Evolutionary conservation across 2,888 invertebrate genomes (phyloP), one percentile per base, ranked within the genome.

Genomic region (Limnephilus marmoratus): DNA sequence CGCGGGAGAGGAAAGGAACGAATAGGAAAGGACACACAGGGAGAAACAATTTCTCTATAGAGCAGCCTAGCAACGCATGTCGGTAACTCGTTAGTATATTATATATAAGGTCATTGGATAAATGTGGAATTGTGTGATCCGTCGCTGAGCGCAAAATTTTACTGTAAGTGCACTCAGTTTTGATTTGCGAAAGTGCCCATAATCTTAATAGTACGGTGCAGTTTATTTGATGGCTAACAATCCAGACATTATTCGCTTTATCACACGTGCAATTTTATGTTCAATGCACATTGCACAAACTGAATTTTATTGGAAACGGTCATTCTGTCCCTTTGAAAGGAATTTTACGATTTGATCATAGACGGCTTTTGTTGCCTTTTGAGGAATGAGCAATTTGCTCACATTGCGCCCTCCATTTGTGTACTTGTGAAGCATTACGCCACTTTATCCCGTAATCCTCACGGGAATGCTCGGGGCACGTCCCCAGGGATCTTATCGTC

Each of bases 401-500:
- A n/a, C 68, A 24, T 68, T 68, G 68, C 53, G 18, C 53, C 53
- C 7, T 18, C 68, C 68, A 24, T 68, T n/a, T 68, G 68, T 68
- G n/a, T n/a, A 68, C 68, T 68, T n/a, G 68, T 68, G 68, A 68
- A 68, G 68, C 68, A 68, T 68, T 68, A 68, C 68, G 9, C 24
- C 68, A 68, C 68, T 68, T 85, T 34, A 90, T 91, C 85, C 81
- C 82, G 81, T 91, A 91, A 91, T 87, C 86, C 91, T 49, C 29
- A 81, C 87, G 29, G 41, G 41, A 18, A 81, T 37, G 85, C 34
- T 45, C 45, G 86, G 49, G 80, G 90, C 93, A 93, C 93, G 93
- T 81, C 85, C 87, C 85, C 53, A 83, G 91, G 82, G 91, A 91
- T 90, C 83, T 90, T 93, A 93, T 91, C 92, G 91, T 49, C 88